A percentile compares a stretch with the other conserved stretches of the same genome.
These are phyloP conservation scores for Geopemphigus sp. DNA, from an alignment of 1,140 invertebrate species.

Conservation along the genomic window DNA sequence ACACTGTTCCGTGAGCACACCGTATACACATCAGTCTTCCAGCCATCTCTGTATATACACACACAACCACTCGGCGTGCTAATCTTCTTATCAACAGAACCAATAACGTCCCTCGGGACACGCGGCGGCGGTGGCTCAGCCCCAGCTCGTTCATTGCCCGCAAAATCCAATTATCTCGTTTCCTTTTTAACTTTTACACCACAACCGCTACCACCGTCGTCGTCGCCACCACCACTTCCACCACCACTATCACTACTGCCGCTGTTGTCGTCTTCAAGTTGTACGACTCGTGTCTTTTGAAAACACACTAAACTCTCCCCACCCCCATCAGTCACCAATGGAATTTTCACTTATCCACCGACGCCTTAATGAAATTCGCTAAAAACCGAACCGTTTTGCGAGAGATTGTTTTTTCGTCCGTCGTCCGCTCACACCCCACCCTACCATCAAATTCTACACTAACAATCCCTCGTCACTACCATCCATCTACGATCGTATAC, in stretches of 20 bases:
- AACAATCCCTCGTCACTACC: no score
- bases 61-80: constrained; percentile 18
- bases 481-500: no score
- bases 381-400: constrained; percentile 35
- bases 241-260: background rate
- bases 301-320: background rate
- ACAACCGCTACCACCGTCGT: background rate
- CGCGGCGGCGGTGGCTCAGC: constrained; percentile 12
- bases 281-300: constrained; percentile 23
- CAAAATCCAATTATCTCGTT: constrained; percentile 48
- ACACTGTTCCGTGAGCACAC: background rate
- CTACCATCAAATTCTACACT: no score
- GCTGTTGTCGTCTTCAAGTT: no score
- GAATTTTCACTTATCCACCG: constrained; percentile 40
- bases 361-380: constrained; percentile 37
- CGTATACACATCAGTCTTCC: constrained; percentile 15
- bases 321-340: constrained; percentile 1
- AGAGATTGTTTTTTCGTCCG: constrained; percentile 16
- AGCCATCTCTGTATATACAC: background rate
- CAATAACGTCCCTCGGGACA: constrained; percentile 43
- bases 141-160: constrained; percentile 24
- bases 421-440: background rate
- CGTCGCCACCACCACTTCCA: background rate
- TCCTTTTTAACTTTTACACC: constrained; percentile 46
- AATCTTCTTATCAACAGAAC: constrained; percentile 49